These are phyloP conservation scores for Phalacrocorax brasilianus DNA, from an alignment of 2,113 vertebrate species.

Conservation along the genomic window DNA sequence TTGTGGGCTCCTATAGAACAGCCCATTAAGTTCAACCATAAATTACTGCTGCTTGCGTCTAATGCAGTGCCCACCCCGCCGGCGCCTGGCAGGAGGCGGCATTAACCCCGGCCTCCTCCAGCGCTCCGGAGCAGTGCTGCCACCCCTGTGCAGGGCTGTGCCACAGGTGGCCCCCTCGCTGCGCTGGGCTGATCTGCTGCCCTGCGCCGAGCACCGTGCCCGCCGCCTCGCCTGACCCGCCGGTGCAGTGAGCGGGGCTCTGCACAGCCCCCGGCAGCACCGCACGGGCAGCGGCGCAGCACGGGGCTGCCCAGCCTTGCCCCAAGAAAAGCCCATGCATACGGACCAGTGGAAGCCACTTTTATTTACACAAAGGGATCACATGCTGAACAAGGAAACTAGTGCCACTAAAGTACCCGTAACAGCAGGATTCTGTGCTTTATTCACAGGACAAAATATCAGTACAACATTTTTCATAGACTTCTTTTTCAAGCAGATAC, in stretches of 20 bases:
- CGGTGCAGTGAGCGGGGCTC: not conserved
- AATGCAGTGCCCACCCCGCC: not conserved
- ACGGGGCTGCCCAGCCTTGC: not conserved
- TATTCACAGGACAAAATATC: slow-evolving; percentile 68
- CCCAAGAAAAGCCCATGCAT: slow-evolving; percentile 22
- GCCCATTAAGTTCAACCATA: slow-evolving; percentile 45
- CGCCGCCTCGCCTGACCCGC: rapidly evolving
- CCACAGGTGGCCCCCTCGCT: rapidly evolving
- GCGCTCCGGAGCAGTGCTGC: rapidly evolving
- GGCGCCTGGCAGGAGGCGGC: not conserved
- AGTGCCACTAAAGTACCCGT: slow-evolving; percentile 72
- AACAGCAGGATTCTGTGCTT: slow-evolving; percentile 81
- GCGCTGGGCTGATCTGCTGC: rapidly evolving
- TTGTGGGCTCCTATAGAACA: slow-evolving; percentile 45
- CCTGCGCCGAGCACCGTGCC: not conserved
- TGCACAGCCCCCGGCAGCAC: not conserved
- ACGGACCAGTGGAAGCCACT: slow-evolving; percentile 48
- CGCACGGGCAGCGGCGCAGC: not conserved
- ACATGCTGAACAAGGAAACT: slow-evolving; percentile 68
- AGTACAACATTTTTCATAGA: slow-evolving; percentile 39
- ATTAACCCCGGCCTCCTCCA: not conserved
- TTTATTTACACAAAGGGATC: slow-evolving; percentile 71
- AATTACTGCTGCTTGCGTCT: slow-evolving; percentile 42
- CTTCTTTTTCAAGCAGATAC: slow-evolving; percentile 34
- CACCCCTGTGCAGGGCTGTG: not conserved